A percentile compares a stretch with the other conserved stretches of the same genome.
Conservation (phyloP, 2,113 vertebrate genomes). For the Nibea coibor region DNA sequence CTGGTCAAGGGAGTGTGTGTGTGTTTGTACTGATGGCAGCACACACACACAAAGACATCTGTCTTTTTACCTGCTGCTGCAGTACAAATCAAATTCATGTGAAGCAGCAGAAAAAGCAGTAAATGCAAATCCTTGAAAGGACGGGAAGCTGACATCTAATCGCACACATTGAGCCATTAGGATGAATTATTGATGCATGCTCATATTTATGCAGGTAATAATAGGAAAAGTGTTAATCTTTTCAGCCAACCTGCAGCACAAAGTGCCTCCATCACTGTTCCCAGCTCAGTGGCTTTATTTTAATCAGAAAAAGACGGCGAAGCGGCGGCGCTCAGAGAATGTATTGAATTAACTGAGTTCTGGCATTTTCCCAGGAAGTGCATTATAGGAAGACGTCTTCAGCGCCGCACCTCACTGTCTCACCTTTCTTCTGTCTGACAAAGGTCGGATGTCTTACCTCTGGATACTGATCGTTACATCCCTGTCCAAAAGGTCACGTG, state of each 20-base stretch:
- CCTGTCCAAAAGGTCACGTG: not conserved
- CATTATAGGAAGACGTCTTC: slow-evolving; percentile 58
- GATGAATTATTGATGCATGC: slow-evolving; percentile 59
- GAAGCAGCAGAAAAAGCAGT: slow-evolving; percentile 35
- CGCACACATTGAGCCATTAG: slow-evolving; percentile 51
- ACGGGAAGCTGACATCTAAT: slow-evolving; percentile 47
- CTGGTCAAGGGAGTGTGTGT: slow-evolving; percentile 25
- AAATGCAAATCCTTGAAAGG: slow-evolving; percentile 41
- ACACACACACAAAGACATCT: slow-evolving; percentile 2
- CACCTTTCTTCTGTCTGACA: slow-evolving; percentile 34
- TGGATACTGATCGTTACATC: not conserved
- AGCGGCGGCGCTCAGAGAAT: not conserved
- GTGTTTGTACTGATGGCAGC: not conserved
- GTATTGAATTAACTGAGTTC: slow-evolving; percentile 36
- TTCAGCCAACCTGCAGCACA: slow-evolving; percentile 39
- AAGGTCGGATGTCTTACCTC: slow-evolving; percentile 3
- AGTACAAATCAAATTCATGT: slow-evolving; percentile 25
- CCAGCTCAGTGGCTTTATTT: slow-evolving; percentile 41
- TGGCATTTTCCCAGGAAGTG: slow-evolving; percentile 58
- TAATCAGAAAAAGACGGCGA: slow-evolving; percentile 48
- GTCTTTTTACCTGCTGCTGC: slow-evolving; percentile 34
- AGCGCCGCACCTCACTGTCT: not conserved
- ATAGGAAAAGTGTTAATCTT: slow-evolving; percentile 59
- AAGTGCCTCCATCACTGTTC: slow-evolving; percentile 38
- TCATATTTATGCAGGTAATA: slow-evolving; percentile 58